A percentile compares a stretch with the other conserved stretches of the same genome.
phyloP scores from a whole-genome alignment of 2,113 vertebrate species.

The Serinus canaria region DNA sequence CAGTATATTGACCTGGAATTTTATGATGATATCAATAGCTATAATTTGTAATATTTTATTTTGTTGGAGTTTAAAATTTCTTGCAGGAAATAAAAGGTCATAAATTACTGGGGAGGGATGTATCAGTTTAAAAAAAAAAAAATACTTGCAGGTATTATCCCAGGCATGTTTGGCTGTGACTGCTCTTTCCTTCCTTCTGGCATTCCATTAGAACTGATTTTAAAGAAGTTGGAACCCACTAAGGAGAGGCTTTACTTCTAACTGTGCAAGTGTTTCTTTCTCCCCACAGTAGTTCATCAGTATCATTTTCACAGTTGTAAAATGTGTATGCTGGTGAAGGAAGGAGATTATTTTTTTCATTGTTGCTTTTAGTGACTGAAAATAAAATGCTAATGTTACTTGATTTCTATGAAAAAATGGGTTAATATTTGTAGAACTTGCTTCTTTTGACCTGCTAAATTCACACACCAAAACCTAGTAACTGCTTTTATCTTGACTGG shows the following conservation, averaged over 20 bases:
- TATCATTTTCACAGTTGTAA: neutral
- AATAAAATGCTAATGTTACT: neutral
- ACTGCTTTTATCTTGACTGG: neutral
- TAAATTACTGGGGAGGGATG: neutral
- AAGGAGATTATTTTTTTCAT: neutral
- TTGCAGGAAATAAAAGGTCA: neutral
- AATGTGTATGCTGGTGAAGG: neutral
- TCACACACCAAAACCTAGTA: neutral
- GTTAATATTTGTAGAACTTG: neutral
- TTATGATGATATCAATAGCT: neutral
- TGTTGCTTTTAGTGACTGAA: neutral
- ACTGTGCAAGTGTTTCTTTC: neutral
- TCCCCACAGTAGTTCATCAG: neutral
- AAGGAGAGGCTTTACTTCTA: neutral
- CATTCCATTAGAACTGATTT: neutral
- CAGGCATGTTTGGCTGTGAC: neutral
- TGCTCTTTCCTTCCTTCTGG: neutral
- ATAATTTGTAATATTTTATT: neutral
- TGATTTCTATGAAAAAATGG: neutral
- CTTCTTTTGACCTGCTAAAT: neutral
- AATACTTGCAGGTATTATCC: neutral
- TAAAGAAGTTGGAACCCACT: neutral
- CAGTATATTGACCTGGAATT: neutral
- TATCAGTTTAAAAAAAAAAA: neutral
- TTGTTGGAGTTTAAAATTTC: neutral